These are phyloP conservation scores for Cyprinodon tularosa DNA, from an alignment of 2,113 vertebrate genomes.

Conservation along the genomic window DNA sequence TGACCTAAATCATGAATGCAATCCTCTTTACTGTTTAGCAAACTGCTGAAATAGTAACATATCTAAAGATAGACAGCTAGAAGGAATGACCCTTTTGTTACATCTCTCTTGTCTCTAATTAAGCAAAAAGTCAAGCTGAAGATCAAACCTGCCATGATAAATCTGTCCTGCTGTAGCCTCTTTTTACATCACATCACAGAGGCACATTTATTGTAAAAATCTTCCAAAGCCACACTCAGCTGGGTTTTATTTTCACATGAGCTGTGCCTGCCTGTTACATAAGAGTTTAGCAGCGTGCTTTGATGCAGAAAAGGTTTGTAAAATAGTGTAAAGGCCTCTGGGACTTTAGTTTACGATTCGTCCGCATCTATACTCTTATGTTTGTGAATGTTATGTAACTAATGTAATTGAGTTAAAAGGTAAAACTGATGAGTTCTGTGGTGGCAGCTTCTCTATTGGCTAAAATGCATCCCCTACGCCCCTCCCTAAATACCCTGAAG, in stretches of 20 bases:
- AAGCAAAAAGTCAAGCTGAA: neutral
- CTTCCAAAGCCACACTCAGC: neutral
- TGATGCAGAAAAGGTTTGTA: neutral
- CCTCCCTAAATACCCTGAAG: neutral
- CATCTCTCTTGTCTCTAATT: neutral
- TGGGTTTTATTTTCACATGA: neutral
- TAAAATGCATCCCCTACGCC: neutral
- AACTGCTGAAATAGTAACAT: neutral
- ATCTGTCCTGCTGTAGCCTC: too few species aligned
- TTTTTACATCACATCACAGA: neutral
- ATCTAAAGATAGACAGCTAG: neutral
- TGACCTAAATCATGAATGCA: neutral
- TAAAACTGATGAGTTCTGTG: neutral
- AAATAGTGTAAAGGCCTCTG: neutral
- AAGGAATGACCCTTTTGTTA: neutral
- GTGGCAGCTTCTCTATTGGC: neutral
- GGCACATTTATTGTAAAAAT: neutral
- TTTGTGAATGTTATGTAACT: neutral
- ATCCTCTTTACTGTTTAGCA: neutral
- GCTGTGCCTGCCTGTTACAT: conserved; percentile 17
- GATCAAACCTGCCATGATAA: neutral
- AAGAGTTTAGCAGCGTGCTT: conserved; percentile 36
- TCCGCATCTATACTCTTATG: neutral
- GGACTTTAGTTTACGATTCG: neutral
- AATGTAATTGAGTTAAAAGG: neutral